A percentile compares a stretch with the other conserved stretches of the same genome.
These are phyloP conservation scores for Spodoptera frugiperda DNA, from an alignment of 1,140 invertebrate species.

Conservation along the genomic window DNA sequence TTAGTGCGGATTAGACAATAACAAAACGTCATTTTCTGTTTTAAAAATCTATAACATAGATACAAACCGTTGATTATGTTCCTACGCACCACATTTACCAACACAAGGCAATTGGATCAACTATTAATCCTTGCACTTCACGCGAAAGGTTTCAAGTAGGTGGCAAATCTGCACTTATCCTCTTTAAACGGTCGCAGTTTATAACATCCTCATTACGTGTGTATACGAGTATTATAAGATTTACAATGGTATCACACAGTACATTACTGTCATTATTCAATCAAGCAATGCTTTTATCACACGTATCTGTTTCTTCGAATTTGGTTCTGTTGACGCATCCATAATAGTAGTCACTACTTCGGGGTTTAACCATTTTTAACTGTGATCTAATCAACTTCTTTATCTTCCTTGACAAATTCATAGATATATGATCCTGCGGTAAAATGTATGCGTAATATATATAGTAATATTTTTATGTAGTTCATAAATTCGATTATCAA, in stretches of 20 bases:
- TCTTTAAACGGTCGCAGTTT: slow-evolving; percentile 1
- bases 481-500: too few relatives aligned
- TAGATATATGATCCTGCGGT: too few relatives aligned
- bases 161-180: slow-evolving; percentile 4
- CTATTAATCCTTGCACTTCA: slow-evolving; percentile 26
- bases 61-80: too few relatives aligned
- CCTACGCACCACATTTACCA: neutral
- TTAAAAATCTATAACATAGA: too few relatives aligned
- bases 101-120: slow-evolving; percentile 24
- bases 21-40: too few relatives aligned
- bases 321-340: neutral
- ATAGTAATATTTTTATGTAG: too few relatives aligned
- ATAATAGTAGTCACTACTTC: neutral
- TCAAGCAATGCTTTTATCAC: neutral
- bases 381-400: too few relatives aligned
- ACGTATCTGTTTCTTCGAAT: slow-evolving; percentile 21
- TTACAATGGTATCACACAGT: slow-evolving; percentile 1
- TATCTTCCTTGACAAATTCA: too few relatives aligned
- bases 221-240: slow-evolving; percentile 14
- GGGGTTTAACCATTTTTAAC: neutral
- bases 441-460: too few relatives aligned
- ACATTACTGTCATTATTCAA: slow-evolving; percentile 15
- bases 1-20: too few relatives aligned
- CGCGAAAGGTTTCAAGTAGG: slow-evolving; percentile 24
- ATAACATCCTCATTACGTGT: slow-evolving; percentile 4